A percentile compares a stretch with the other conserved stretches of the same genome.
phyloP scores from a whole-genome alignment of 2,888 invertebrate species.

The Tineola bisselliella region DNA sequence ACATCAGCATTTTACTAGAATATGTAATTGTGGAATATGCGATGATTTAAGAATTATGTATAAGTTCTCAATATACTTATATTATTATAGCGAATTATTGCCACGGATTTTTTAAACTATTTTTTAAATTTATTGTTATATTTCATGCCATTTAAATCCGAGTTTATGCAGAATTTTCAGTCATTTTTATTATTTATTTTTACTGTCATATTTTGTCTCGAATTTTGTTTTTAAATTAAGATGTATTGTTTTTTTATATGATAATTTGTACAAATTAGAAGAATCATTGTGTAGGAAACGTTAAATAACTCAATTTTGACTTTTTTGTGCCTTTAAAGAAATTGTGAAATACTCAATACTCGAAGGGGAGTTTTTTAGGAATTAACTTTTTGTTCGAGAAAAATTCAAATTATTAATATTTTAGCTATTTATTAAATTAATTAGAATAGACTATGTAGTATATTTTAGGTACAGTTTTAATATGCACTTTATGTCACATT shows the following conservation, averaged over 20 bases:
- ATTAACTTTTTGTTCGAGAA: no score
- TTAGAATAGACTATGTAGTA: background rate
- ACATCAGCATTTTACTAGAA: background rate
- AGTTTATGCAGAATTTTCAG: background rate
- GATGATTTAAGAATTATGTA: background rate
- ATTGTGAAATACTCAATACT: no score
- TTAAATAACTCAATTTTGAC: no score
- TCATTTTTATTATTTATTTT: background rate
- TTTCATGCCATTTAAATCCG: no score
- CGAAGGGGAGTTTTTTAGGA: no score
- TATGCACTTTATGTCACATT: no score
- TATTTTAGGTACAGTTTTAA: background rate
- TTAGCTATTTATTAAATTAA: no score
- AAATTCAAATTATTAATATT: no score
- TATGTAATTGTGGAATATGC: background rate
- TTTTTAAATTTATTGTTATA: conserved; percentile 5
- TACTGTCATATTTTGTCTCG: background rate
- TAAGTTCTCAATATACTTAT: background rate
- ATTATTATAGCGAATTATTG: conserved; percentile 8
- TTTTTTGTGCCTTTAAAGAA: no score
- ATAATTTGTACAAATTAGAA: no score
- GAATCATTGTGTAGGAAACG: no score
- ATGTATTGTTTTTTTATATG: background rate
- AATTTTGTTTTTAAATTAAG: background rate
- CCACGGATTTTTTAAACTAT: conserved; percentile 11